These are phyloP conservation scores for Drosophila teissieri DNA, from an alignment of 1,140 invertebrate species.

Conservation along the genomic window DNA sequence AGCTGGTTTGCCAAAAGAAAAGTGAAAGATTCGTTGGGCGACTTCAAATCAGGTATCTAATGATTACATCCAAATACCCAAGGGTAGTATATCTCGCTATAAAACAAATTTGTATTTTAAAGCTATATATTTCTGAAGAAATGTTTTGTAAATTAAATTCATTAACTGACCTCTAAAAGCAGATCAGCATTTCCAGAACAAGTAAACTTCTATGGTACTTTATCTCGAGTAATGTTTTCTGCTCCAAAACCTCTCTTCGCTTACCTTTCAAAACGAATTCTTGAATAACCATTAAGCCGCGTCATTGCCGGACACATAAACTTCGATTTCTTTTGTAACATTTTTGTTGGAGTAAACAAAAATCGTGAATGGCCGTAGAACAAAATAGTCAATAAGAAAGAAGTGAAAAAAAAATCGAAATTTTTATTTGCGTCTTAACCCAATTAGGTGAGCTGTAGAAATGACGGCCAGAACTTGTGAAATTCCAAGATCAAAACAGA, in stretches of 20 bases:
- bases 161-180: too few relatives aligned
- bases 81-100: too few relatives aligned
- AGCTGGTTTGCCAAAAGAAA: constrained; percentile 49
- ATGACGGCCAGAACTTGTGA: constrained; percentile 42
- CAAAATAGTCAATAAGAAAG: constrained; percentile 24
- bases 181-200: too few relatives aligned
- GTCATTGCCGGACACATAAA: constrained; percentile 14
- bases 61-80: not conserved
- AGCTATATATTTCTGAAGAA: too few relatives aligned
- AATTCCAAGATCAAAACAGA: constrained; percentile 53
- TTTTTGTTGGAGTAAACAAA: constrained; percentile 28
- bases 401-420: constrained; percentile 41
- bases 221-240: not conserved
- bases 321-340: constrained; percentile 30
- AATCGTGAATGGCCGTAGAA: constrained; percentile 37
- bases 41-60: not conserved
- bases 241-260: not conserved
- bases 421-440: constrained; percentile 52
- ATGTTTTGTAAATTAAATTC: too few relatives aligned
- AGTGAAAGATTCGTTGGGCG: constrained; percentile 57
- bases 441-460: constrained; percentile 29
- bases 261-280: not conserved
- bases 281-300: not conserved
- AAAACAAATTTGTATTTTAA: too few relatives aligned
- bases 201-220: too few relatives aligned